Conservation (phyloP, 2,113 vertebrate species). For the Dasypus novemcinctus region DNA sequence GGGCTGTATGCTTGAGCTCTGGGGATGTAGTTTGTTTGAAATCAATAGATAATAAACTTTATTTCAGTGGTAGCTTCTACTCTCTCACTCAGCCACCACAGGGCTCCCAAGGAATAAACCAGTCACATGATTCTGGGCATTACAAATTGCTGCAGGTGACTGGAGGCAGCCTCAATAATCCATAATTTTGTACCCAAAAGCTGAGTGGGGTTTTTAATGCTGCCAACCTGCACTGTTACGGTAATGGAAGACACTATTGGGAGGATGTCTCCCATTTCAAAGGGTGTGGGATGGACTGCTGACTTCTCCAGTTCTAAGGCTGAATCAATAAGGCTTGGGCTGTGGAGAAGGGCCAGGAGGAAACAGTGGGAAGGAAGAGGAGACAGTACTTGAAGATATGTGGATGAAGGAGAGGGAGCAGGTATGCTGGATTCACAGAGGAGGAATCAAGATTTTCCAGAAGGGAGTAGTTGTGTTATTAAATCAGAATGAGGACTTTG, state of each 20-base stretch:
- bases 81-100: not conserved
- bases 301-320: not conserved
- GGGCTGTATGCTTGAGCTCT: not conserved
- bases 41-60: constrained; percentile 45
- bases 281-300: not conserved
- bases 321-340: not conserved
- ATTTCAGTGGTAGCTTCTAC: not conserved
- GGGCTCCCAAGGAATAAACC: not conserved
- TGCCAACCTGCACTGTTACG: not conserved
- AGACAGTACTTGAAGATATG: not conserved
- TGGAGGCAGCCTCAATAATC: not conserved
- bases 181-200: constrained; percentile 14
- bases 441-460: not conserved
- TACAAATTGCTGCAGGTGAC: not conserved
- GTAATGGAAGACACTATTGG: not conserved
- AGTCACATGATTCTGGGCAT: not conserved
- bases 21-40: not conserved
- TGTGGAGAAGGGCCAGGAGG: not conserved
- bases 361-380: not conserved
- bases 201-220: not conserved
- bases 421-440: not conserved
- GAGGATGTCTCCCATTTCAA: not conserved
- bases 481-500: not conserved
- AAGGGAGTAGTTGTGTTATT: not conserved
- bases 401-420: not conserved